Base-by-base conservation (phyloP, 2,113 vertebrate species). In the Cathartes aura region DNA sequence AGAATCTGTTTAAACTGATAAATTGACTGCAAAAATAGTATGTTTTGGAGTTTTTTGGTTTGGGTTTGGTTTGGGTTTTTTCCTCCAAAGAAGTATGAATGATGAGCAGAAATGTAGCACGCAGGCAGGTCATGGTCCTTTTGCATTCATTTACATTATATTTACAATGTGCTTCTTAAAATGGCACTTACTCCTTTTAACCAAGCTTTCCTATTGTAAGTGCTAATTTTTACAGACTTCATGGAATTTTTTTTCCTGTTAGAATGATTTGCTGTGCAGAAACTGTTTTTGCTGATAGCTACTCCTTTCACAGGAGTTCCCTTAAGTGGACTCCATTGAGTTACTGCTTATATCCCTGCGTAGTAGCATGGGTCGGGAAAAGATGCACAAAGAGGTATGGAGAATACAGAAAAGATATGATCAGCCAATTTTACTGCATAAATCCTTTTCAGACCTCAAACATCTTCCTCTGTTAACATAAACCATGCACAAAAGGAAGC, bases 401-500 rank as follows among this genome's bases (percentile, higher is more conserved):
- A 71, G 86, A 94, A 76, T 66, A 87, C 40, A 71, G 88, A 97
- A 76, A 66, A 93, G 81, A 94, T 45, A 82, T 18, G 32, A 96
- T 93, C 89, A 83, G 89, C 81, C 84, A 97, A 73, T 97, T 96
- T 96, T 36, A 56, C 82, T 72, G 48, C 48, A 97, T 93, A 96
- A 98, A 97, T 98, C 91, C 73, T 88, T 81, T 93, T 40, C 90
- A 90, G 86, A 83, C 56, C 66, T 82, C 84, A 97, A 96, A 91
- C 58, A 58, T 47, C 92, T 93, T 73, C 82, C 87, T 90, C 85
- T 58, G 79, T 81, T 88, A 97, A 93, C 34, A 48, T 97, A 98
- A 98, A 98, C 87, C 63, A 34, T 75, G 67, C 94, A 95, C 87
- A 96, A 97, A 96, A 82, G 90, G 84, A 97, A 95, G 94, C 53